Base-by-base conservation (phyloP, 1,140 invertebrate genomes). In the Cydia strobilella region DNA sequence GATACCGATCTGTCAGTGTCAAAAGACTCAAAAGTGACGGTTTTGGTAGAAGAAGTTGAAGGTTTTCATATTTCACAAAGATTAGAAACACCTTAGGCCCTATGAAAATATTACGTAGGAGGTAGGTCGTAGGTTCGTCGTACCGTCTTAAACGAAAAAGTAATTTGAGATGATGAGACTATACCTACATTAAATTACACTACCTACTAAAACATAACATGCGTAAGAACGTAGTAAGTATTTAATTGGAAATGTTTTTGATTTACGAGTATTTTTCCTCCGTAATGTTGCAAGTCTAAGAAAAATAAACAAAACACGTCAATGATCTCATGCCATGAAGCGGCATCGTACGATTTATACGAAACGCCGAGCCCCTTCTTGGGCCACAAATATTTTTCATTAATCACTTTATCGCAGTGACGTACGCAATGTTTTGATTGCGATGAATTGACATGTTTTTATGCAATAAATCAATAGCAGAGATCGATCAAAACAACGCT, bases 381-480 rank as follows among this genome's bases (percentile, higher is more conserved):
- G 27, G 65, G 15, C 27, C 31, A 69, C 65, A 69, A 69, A 69
- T 69, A 69, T 69, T 69, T 69, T 69, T 69, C 35, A 69, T 69
- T 69, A 39, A 69, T 69, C 35, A 69, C 27, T 69, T 18, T 35
- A 27, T 69, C 42, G 10, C 27, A 3, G 65, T 69, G 65, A 69
- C 65, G 65, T 69, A 18, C n/a, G 31, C 35, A 39, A 59, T 69
- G 31, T 35, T 69, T n/a, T 69, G 65, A 69, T 69, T 42, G 65
- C 65, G 31, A 69, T 35, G 65, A 18, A 69, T 18, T 69, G 65
- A 69, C 65, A 69, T 69, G 65, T 42, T 69, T 69, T 69, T 69
- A 69, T 69, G 65, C 65, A 35, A 69, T 69, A n/a, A 69, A 69
- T 69, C 65, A 69, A 42, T 69, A 39, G 63, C 13, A 23, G 15